Percentiles rank a stretch among this genome's conserved stretches.
Evolutionary conservation across 2,113 vertebrate genomes (phyloP).

Genomic region (Pseudorasbora parva): DNA sequence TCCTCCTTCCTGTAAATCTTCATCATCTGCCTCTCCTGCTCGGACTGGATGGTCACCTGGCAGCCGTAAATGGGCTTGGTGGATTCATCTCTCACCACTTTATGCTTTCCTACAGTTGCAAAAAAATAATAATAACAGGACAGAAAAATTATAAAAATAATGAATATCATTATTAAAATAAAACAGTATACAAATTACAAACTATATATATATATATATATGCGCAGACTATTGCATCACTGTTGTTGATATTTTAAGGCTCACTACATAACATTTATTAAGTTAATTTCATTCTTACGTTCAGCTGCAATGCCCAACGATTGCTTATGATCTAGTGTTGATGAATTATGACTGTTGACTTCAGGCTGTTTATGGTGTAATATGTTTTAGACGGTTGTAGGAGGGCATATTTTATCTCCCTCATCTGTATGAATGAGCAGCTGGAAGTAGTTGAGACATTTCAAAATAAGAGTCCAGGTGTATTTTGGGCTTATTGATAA

Average conservation of each 20-base stretch:
- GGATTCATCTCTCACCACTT: constrained; percentile 76
- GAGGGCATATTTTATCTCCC: no score
- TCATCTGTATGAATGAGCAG: no score
- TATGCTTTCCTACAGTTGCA: constrained; percentile 66
- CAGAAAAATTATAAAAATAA: neutral
- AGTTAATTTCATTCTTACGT: neutral
- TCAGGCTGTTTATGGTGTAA: no score
- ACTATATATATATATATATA: neutral
- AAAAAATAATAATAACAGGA: neutral
- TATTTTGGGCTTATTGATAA: no score
- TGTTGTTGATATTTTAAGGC: neutral
- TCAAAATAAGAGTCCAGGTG: no score
- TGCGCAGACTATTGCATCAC: neutral
- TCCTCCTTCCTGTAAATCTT: constrained; percentile 92
- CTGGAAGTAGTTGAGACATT: no score
- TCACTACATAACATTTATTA: neutral
- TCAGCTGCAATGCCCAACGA: no score
- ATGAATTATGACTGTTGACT: no score
- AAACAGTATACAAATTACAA: neutral
- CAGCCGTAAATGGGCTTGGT: constrained; percentile 86
- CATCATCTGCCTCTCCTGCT: constrained; percentile 92
- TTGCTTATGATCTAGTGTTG: no score
- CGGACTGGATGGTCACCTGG: constrained; percentile 96
- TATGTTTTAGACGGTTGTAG: no score
- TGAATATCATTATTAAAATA: neutral